phyloP scores from a whole-genome alignment of 2,888 invertebrate genomes.

The Ferdinandea cuprea region DNA sequence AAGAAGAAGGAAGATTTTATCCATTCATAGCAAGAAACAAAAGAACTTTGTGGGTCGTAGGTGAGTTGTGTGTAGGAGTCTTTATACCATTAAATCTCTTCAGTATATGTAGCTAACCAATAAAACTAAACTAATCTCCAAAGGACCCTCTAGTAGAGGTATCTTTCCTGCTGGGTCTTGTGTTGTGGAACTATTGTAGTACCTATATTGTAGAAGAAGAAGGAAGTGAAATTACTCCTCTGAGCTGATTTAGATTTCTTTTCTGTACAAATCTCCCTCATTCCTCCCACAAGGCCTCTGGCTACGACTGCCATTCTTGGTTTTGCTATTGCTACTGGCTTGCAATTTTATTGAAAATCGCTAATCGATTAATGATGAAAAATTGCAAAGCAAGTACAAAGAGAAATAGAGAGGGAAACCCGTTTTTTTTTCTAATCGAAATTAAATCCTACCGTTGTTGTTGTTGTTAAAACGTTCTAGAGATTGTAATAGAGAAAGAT shows the following conservation, averaged over 20 bases:
- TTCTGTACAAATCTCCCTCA: not conserved
- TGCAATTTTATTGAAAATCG: constrained; percentile 75
- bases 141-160: constrained; percentile 41
- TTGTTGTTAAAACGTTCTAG: too few species aligned
- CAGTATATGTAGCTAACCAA: constrained; percentile 60
- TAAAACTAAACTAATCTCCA: constrained; percentile 61
- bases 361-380: constrained; percentile 75
- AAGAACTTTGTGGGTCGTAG: constrained; percentile 1
- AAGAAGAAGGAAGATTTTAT: constrained; percentile 11
- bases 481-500: too few species aligned
- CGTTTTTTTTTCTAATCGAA: constrained; percentile 35
- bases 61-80: not conserved
- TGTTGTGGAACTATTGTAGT: constrained; percentile 35
- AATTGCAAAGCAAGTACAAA: constrained; percentile 24
- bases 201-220: not conserved
- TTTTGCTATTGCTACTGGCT: constrained; percentile 47
- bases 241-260: constrained; percentile 9
- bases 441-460: constrained; percentile 27
- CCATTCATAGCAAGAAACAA: constrained; percentile 21
- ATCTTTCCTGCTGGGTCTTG: constrained; percentile 20
- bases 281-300: constrained; percentile 19
- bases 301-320: constrained; percentile 6
- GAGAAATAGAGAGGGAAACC: constrained; percentile 7
- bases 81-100: constrained; percentile 46
- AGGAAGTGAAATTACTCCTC: constrained; percentile 52